Evolutionary conservation across 2,888 invertebrate species (phyloP), one percentile per base, ranked within the genome.

Genomic region (Lithophane semibrunnea): DNA sequence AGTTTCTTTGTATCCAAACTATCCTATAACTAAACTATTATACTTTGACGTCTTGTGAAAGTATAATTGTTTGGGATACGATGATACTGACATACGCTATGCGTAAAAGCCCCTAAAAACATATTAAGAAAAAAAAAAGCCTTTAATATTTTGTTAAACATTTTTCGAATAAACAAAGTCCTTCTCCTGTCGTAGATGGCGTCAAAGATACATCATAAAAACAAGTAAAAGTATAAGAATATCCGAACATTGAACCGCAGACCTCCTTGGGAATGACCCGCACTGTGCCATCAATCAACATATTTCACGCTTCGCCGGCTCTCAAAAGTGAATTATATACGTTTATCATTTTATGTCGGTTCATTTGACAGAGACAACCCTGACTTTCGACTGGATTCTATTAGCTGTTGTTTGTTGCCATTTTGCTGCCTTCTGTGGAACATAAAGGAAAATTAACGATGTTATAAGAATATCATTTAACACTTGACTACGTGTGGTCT

Each of bases 361-460:
- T 76, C 75, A 68, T 84, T 77, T 83, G 68, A 79, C 24, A 67
- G 67, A 75, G 16, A 69, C 87, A 90, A 76, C 91, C 91, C 89
- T 92, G 91, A 91, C 92, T 92, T 92, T 92, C 92, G 89, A 89
- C 85, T 86, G 78, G 80, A 78, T 85, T 88, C 82, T 87, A 88
- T 86, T 80, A 81, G 70, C 60, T 65, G 69, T 69, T 61, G 72
- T 77, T 78, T 76, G 73, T 75, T 76, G 54, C 74, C 64, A 80
- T 84, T 86, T 76, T 73, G 66, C 16, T 63, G 58, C 64, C 83
- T 80, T 85, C 87, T 77, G 71, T 83, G 52, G 58, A 8, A 66
- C 63, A 70, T 77, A 80, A 79, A 80, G 54, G 78, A 79, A 82
- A 73, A 82, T 79, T 87, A 81, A 87, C 61, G 77, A 80, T 78